Conservation (phyloP, 2,888 invertebrate genomes). For the Heliconius erato region DNA sequence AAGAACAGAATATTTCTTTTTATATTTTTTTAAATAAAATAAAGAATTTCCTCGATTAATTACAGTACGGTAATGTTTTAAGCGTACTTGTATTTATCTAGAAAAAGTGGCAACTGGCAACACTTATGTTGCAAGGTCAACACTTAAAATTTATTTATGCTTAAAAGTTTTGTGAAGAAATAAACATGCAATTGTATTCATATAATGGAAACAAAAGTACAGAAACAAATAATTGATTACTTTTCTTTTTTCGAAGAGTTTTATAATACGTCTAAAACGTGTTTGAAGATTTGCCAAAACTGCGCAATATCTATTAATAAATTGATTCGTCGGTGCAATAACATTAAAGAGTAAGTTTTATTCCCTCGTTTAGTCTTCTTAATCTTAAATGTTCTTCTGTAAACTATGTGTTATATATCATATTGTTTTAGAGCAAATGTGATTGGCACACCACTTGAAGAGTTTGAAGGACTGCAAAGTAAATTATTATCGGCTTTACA, state of each 20-base stretch:
- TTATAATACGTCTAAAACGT: conserved; percentile 76
- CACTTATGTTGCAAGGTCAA: conserved; percentile 22
- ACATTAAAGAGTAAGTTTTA: conserved; percentile 79
- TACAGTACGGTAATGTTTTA: too few species aligned
- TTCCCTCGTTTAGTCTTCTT: conserved; percentile 25
- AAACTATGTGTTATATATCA: neutral
- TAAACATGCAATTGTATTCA: conserved; percentile 51
- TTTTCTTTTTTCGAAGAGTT: conserved; percentile 83
- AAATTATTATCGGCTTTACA: conserved; percentile 73
- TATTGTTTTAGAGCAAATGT: conserved; percentile 75
- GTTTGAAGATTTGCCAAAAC: conserved; percentile 83
- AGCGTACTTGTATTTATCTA: neutral
- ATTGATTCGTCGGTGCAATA: conserved; percentile 81
- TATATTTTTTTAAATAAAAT: neutral
- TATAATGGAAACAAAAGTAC: conserved; percentile 81
- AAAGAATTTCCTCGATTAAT: too few species aligned
- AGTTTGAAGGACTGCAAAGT: conserved; percentile 74
- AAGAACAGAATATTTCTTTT: neutral
- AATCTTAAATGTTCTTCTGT: neutral
- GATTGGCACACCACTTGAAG: conserved; percentile 74
- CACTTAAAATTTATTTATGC: conserved; percentile 18
- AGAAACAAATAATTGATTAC: conserved; percentile 83
- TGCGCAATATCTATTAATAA: conserved; percentile 82
- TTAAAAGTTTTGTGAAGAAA: conserved; percentile 5
- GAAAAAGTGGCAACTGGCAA: neutral